Conservation (phyloP, 92 coral and sea anemone species). For the Scolanthus callimorphus region DNA sequence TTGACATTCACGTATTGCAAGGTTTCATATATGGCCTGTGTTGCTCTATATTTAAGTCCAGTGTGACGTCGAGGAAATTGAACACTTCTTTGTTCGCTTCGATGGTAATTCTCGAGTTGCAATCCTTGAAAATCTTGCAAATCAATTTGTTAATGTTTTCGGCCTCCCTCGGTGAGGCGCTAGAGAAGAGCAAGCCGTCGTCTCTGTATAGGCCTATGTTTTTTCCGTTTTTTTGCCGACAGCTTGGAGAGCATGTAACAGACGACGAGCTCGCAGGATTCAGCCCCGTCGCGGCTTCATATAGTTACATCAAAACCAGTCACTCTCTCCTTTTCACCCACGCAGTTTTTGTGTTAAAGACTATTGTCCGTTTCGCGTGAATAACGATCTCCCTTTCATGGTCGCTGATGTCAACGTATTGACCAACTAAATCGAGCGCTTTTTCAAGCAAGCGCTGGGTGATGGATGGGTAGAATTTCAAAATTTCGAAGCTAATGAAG, state of each 20-base stretch:
- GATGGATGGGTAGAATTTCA: neutral
- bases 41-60: conserved; percentile 12
- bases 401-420: neutral
- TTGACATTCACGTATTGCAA: conserved; percentile 13
- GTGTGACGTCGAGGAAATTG: conserved; percentile 32
- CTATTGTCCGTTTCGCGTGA: conserved; percentile 2
- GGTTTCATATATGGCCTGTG: conserved; percentile 19
- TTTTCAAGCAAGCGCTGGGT: neutral
- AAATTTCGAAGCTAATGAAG: too few relatives aligned
- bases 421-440: conserved; percentile 6
- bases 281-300: conserved; percentile 53
- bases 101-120: conserved; percentile 23
- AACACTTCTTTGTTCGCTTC: conserved; percentile 26
- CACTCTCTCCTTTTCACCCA: conserved; percentile 12
- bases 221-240: neutral
- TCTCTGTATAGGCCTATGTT: conserved; percentile 9
- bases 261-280: too few relatives aligned
- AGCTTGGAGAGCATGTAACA: conserved; percentile 9
- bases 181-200: conserved; percentile 24
- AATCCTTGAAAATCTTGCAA: conserved; percentile 3
- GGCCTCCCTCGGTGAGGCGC: conserved; percentile 16
- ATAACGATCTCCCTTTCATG: conserved; percentile 2
- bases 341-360: conserved; percentile 6
- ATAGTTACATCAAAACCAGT: conserved; percentile 46
- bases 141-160: conserved; percentile 18